A percentile compares a stretch with the other conserved stretches of the same genome.
Evolutionary conservation across 2,888 invertebrate genomes (phyloP).

Genomic region (Drosophila fulvimacula): DNA sequence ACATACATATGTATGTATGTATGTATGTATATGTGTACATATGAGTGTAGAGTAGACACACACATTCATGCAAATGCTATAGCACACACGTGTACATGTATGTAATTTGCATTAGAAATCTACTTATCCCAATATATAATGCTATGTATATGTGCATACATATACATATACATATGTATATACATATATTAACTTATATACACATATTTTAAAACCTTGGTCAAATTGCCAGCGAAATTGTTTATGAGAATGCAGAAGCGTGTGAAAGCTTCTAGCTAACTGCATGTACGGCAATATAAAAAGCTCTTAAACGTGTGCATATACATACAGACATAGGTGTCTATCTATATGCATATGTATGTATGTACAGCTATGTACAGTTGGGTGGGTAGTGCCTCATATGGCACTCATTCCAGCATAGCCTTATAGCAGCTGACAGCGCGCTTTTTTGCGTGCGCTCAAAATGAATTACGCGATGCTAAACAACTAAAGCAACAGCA

Average conservation of each 20-base stretch:
- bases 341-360: background rate
- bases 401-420: conserved; percentile 10
- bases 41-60: conserved; percentile 4
- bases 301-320: conserved; percentile 8
- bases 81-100: background rate
- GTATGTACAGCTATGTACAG: background rate
- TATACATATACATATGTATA: background rate
- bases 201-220: background rate
- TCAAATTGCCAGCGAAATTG: conserved; percentile 1
- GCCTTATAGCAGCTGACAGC: conserved; percentile 12
- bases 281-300: conserved; percentile 5
- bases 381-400: conserved; percentile 1
- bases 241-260: conserved; percentile 1
- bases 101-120: background rate
- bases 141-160: background rate
- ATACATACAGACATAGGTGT: background rate
- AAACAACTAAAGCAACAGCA: conserved; percentile 25
- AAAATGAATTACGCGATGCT: conserved; percentile 46
- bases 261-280: background rate
- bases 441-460: conserved; percentile 27
- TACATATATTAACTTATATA: background rate
- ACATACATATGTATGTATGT: background rate
- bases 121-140: background rate
- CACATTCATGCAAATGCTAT: conserved; percentile 3
- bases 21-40: background rate